Conservation (phyloP, 2,113 vertebrate genomes). For the Scatophagus argus region DNA sequence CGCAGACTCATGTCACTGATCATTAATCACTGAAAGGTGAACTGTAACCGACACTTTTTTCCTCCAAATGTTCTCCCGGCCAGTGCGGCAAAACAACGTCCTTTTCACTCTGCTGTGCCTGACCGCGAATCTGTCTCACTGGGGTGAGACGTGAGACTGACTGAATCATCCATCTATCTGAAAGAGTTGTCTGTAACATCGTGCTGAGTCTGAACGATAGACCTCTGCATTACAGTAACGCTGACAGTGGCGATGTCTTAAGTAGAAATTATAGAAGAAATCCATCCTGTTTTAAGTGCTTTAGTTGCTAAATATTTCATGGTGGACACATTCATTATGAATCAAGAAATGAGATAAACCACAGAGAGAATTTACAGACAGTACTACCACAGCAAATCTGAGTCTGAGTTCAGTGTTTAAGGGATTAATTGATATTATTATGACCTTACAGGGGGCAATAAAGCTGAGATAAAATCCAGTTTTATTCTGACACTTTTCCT, state of each 20-base stretch:
- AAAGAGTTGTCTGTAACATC: slow-evolving; percentile 26
- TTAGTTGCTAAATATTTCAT: slow-evolving; percentile 70
- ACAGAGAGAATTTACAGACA: slow-evolving; percentile 41
- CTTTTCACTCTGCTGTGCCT: slow-evolving; percentile 26
- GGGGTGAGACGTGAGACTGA: neutral
- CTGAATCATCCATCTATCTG: slow-evolving; percentile 19
- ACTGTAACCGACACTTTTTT: slow-evolving; percentile 9
- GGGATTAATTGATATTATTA: slow-evolving; percentile 15
- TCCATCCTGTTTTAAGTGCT: slow-evolving; percentile 40
- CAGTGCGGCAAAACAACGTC: slow-evolving; percentile 11
- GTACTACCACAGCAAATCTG: neutral
- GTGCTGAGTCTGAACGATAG: neutral
- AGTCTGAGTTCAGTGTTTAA: neutral
- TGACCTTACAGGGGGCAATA: neutral
- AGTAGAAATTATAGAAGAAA: slow-evolving; percentile 10
- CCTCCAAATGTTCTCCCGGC: neutral
- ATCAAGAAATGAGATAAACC: slow-evolving; percentile 44
- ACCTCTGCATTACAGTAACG: slow-evolving; percentile 1
- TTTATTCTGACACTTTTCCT: neutral
- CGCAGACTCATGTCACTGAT: slow-evolving; percentile 3
- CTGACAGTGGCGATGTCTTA: neutral
- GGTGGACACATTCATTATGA: slow-evolving; percentile 63
- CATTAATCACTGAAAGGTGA: slow-evolving; percentile 27
- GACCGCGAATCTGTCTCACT: slow-evolving; percentile 25
- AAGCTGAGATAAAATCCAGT: neutral